Percentiles rank a stretch among this genome's conserved stretches.
Evolutionary conservation across 2,797 vertebrate species (phyloP).

Genomic region (Artibeus lituratus): DNA sequence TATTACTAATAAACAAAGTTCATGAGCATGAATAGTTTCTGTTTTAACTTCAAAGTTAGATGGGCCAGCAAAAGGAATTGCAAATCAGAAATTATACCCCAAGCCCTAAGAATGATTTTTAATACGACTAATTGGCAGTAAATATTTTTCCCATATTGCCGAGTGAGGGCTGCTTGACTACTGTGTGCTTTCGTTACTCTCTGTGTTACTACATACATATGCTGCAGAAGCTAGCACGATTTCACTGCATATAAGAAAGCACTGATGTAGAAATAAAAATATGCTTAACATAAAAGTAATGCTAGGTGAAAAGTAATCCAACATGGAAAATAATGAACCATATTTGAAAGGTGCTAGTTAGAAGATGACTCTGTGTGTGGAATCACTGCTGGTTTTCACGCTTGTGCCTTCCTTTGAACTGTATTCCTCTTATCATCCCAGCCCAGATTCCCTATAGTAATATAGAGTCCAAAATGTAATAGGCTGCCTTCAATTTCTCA

Average conservation of each 20-base stretch:
- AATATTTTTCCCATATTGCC: neutral
- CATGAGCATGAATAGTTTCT: neutral
- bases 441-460: neutral
- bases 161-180: neutral
- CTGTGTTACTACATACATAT: neutral
- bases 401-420: neutral
- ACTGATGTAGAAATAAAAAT: neutral
- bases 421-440: neutral
- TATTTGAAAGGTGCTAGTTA: neutral
- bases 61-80: neutral
- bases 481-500: neutral
- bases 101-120: neutral
- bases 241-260: neutral
- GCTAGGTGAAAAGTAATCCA: neutral
- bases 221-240: neutral
- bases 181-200: neutral
- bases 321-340: neutral
- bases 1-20: neutral
- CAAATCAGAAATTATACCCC: neutral
- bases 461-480: neutral
- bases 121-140: neutral
- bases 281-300: neutral
- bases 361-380: neutral
- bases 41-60: neutral
- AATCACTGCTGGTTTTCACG: neutral